Conservation (phyloP, 2,113 vertebrate genomes). For the Platichthys flesus region DNA sequence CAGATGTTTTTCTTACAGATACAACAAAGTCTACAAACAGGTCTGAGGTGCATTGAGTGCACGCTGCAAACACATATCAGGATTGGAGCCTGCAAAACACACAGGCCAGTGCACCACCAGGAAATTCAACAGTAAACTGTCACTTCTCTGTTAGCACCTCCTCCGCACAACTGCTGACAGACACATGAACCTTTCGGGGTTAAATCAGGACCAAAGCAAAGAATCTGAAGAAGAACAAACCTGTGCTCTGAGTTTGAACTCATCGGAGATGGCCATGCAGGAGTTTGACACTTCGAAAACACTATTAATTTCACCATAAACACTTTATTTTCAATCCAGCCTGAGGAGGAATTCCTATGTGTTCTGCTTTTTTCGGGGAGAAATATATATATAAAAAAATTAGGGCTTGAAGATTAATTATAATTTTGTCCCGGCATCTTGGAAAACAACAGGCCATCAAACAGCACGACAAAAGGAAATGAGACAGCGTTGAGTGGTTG, state of each 20-base stretch:
- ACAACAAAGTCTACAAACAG: constrained; percentile 14
- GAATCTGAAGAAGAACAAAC: constrained; percentile 5
- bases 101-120: neutral
- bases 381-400: neutral
- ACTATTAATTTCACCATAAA: neutral
- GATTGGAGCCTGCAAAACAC: neutral
- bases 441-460: constrained; percentile 45
- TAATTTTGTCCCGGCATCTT: constrained; percentile 66
- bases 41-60: constrained; percentile 7
- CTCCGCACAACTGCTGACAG: neutral
- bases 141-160: constrained; percentile 32
- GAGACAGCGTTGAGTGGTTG: constrained; percentile 31
- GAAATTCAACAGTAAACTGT: constrained; percentile 32
- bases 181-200: neutral
- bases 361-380: neutral
- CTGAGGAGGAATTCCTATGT: neutral
- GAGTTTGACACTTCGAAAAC: constrained; percentile 18
- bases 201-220: constrained; percentile 21
- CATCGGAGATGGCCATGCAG: constrained; percentile 7
- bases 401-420: neutral
- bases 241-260: neutral
- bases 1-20: constrained; percentile 28
- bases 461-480: constrained; percentile 41
- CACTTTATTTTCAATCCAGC: constrained; percentile 2
- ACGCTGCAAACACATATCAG: constrained; percentile 22